Conservation (phyloP, 1,140 invertebrate species). For the Atta texana region DNA sequence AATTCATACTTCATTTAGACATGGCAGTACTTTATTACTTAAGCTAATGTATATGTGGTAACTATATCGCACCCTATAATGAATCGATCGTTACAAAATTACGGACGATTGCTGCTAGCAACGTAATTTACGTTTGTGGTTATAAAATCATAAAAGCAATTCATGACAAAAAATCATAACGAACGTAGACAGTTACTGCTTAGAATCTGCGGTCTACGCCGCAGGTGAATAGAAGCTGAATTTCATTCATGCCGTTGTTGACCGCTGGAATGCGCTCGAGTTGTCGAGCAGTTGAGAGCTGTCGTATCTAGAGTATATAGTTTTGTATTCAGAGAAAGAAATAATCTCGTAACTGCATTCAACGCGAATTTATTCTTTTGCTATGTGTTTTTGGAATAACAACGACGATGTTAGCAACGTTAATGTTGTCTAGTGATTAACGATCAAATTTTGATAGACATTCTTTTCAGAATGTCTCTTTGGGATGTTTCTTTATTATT, state of each 20-base stretch:
- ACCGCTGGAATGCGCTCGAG: conserved; percentile 52
- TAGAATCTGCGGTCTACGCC: conserved; percentile 77
- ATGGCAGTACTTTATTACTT: neutral
- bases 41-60: neutral
- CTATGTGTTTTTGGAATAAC: neutral
- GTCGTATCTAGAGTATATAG: conserved; percentile 50
- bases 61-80: neutral
- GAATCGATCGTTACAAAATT: conserved; percentile 35
- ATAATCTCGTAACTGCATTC: neutral
- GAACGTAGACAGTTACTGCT: conserved; percentile 75
- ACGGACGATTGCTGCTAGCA: conserved; percentile 13
- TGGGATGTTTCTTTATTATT: neutral
- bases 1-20: neutral
- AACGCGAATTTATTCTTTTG: neutral
- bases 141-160: conserved; percentile 27
- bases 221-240: conserved; percentile 74
- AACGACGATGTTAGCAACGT: neutral
- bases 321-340: conserved; percentile 27
- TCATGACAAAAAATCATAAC: conserved; percentile 52
- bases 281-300: conserved; percentile 24
- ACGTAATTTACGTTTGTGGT: conserved; percentile 4
- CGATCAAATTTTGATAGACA: neutral
- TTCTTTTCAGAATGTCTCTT: neutral
- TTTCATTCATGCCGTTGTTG: conserved; percentile 66
- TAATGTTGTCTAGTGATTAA: too few relatives aligned